Base-by-base conservation (phyloP, 2,797 vertebrate genomes). In the Sylvia borin region DNA sequence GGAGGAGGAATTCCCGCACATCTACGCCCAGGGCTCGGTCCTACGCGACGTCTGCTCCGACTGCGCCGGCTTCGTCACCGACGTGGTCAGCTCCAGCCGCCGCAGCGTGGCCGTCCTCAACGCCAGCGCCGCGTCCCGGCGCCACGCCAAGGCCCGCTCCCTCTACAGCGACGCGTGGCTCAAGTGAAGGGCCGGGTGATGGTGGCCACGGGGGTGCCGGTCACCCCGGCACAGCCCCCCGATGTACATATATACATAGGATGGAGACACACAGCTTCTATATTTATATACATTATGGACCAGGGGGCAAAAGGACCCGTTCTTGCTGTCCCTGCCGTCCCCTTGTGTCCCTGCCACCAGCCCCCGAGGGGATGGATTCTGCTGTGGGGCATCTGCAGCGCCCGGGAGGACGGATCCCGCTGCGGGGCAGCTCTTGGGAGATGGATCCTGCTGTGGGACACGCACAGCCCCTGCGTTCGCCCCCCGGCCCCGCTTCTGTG, bases 1-100 rank as follows among this genome's bases (percentile, higher is more conserved):
- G 83, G 99, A 99, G 93, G 98, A 99, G 91, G 99, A 99, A 93
- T 99, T 99, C 92, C 99, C 99, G 1, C 99, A 99, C 95, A 98
- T 99, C 78, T 99, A 99, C 8, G 97, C 98, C 7, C 98, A 99
- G 1, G 99, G 99, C 97, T 99, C 99, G 19, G 96, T 98, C 65
- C 98, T 99, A 89, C 98, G 98, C 13, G 99, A 99, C 7, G 93
- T 99, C 92, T 99, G 99, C 75, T 98, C 97, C 0, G 99, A 99
- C 85, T 99, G 99, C 90, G 98, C 98, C 32, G 98, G 99, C 75
- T 99, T 99, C 1, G 98, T 99, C 21, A 98, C 98, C 0, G 99
- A 99, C 0, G 98, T 99, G 21, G 98, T 99, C 72, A 98, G 98
- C 66, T 99, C 99, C 88, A 99, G 99, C 95, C 98, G 99, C 81